Conservation (phyloP, 2,113 vertebrate genomes). For the Nestor notabilis region DNA sequence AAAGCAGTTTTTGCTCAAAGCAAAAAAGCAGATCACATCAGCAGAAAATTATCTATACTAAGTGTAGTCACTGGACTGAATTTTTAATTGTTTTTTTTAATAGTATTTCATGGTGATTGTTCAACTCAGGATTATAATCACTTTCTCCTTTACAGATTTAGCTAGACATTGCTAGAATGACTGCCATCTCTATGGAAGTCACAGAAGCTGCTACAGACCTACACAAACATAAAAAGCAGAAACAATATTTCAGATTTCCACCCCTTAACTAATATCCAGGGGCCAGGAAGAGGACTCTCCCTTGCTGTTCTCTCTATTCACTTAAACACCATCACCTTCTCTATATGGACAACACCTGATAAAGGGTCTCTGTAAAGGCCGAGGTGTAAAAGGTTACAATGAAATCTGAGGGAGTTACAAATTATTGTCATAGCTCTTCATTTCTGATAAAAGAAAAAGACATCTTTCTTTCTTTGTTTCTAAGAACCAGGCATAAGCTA, state of each 20-base stretch:
- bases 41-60: not conserved
- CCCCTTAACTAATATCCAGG: not conserved
- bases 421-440: not conserved
- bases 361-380: not conserved
- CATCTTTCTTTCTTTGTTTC: not conserved
- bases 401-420: not conserved
- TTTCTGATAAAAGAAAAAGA: not conserved
- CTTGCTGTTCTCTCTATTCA: not conserved
- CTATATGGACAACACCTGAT: not conserved
- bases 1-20: not conserved
- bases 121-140: not conserved
- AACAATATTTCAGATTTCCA: not conserved
- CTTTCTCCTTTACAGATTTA: not conserved
- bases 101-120: not conserved
- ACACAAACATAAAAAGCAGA: not conserved
- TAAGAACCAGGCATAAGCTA: not conserved
- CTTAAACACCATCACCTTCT: not conserved
- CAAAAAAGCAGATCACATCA: not conserved
- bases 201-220: not conserved
- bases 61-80: not conserved
- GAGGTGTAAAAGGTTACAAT: not conserved
- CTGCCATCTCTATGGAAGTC: not conserved
- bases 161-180: not conserved
- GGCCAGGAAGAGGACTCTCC: not conserved
- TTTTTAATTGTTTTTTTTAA: not conserved